Evolutionary conservation across 2,888 invertebrate genomes (phyloP), one percentile per base, ranked within the genome.

Genomic region (Sycophila texana): DNA sequence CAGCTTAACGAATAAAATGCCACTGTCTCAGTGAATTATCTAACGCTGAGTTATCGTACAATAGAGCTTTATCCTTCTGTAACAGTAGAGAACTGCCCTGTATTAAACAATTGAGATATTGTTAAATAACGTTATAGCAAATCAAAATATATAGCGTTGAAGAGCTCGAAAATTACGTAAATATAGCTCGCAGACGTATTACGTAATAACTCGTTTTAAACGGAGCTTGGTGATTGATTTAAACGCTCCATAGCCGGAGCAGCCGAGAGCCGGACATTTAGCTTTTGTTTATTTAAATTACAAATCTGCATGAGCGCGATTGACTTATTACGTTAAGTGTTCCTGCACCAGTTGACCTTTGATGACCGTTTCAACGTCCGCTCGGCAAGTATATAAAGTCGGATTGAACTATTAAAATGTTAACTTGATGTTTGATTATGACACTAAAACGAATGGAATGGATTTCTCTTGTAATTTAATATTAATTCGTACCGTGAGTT

Each of bases 231-330:
- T 57, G 20, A 70, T 22, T 30, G 20, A 14, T 55, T 68, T 70
- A 63, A 76, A 47, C 47, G 61, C 22, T 76, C 67, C 55, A 57
- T 76, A 70, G 76, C 57, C 63, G 49, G 51, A 22, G 18, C 57
- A 4, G 14, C 14, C 22, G 55, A 57, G 47, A 60, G 60, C 26
- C 47, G 60, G 60, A 18, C 26, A 68, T 75, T 68, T 30, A 60
- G 57, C 61, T 63, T 76, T 76, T 76, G 70, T 76, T 76, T 76
- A 26, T 74, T 67, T 68, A 16, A 68, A 68, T 68, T 68, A 47
- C 68, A 26, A 61, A 75, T 75, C 53, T 68, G 58, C 51, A 58
- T 49, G 49, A 7, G 26, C 66, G 49, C 58, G 39, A 76, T 68
- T 63, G 53, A 58, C 60, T 70, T 61, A 47, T 76, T 49, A 47